Conservation (phyloP, 37 sponge, comb jelly and placozoan genomes). For the Agelas oroides region DNA sequence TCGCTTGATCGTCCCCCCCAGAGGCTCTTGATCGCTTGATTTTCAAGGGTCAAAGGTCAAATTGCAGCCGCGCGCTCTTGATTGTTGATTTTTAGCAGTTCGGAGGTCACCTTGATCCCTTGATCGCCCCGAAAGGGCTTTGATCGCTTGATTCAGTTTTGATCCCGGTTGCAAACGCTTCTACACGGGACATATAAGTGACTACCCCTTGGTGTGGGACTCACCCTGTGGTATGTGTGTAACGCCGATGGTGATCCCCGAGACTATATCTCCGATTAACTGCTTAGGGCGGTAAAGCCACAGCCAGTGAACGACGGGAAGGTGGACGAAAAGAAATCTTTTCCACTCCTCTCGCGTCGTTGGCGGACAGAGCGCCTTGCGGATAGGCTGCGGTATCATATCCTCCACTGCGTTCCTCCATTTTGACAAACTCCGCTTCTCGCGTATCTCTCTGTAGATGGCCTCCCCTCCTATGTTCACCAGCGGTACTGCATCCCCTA, state of each 20-base stretch:
- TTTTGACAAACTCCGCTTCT: neutral
- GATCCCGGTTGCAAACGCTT: too few relatives aligned
- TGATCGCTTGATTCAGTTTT: too few relatives aligned
- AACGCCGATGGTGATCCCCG: constrained; percentile 83
- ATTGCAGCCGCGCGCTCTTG: too few relatives aligned
- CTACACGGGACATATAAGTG: too few relatives aligned
- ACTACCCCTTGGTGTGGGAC: too few relatives aligned
- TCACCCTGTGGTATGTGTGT: constrained; percentile 86
- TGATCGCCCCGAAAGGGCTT: too few relatives aligned
- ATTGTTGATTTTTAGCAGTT: too few relatives aligned
- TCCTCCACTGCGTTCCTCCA: neutral
- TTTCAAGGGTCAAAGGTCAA: too few relatives aligned
- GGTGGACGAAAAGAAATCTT: constrained; percentile 58
- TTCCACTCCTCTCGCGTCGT: constrained; percentile 38
- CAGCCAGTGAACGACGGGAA: constrained; percentile 81
- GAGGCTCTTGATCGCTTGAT: too few relatives aligned
- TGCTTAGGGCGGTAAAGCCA: constrained; percentile 60
- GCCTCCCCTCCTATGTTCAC: constrained; percentile 12
- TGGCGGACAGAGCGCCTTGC: constrained; percentile 65
- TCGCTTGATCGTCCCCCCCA: too few relatives aligned
- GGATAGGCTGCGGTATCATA: constrained; percentile 69
- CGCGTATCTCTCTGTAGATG: constrained; percentile 43
- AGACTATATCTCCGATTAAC: constrained; percentile 67
- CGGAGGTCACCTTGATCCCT: too few relatives aligned
- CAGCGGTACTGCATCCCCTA: neutral